A percentile compares a stretch with the other conserved stretches of the same genome.
These are phyloP conservation scores for Thymallus thymallus DNA, from an alignment of 2,113 vertebrate species.

Conservation along the genomic window DNA sequence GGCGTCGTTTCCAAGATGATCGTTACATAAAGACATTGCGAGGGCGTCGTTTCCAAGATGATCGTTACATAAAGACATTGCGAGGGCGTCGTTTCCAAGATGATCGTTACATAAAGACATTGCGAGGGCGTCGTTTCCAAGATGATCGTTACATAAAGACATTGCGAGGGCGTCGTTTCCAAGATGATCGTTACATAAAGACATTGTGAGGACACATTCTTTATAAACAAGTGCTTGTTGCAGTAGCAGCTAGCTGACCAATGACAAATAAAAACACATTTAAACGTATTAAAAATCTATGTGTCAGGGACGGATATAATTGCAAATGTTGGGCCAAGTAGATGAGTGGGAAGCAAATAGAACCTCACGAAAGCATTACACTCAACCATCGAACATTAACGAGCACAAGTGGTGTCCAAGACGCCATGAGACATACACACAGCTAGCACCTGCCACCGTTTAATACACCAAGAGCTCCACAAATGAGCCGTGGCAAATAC, in stretches of 20 bases:
- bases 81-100: no score
- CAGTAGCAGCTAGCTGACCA: neutral
- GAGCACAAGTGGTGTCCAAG: neutral
- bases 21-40: no score
- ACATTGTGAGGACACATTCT: neutral
- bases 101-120: no score
- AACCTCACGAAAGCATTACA: constrained; percentile 4
- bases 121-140: no score
- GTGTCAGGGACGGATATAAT: neutral
- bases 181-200: neutral
- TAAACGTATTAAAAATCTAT: neutral
- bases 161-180: neutral
- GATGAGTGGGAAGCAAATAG: neutral
- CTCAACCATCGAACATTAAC: neutral
- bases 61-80: no score
- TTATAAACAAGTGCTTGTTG: neutral
- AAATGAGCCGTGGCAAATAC: constrained; percentile 21
- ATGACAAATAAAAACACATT: neutral
- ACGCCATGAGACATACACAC: constrained; percentile 6
- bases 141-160: neutral
- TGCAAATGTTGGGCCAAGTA: neutral
- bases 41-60: no score
- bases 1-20: no score
- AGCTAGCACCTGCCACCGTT: neutral
- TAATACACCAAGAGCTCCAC: neutral